Conservation (phyloP, 2,888 invertebrate species). For the Chouioia cunea region DNA sequence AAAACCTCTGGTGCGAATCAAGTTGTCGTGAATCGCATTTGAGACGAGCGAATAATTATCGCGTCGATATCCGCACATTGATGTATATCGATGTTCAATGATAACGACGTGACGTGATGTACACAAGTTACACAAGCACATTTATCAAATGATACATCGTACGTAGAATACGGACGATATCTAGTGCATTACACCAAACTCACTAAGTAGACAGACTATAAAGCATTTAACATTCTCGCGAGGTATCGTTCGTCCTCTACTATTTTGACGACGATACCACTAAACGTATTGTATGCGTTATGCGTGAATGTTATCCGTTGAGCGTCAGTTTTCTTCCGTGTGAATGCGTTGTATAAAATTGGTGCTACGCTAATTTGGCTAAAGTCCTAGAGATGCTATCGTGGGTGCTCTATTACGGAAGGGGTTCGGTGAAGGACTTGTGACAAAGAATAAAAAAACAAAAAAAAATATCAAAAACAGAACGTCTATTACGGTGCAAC, state of each 20-base stretch:
- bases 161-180: too few relatives aligned
- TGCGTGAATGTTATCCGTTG: conserved; percentile 22
- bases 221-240: conserved; percentile 64
- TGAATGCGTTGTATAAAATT: background rate
- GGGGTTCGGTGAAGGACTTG: conserved; percentile 9
- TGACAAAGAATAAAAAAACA: conserved; percentile 41
- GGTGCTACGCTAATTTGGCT: conserved; percentile 45
- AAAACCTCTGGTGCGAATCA: too few relatives aligned
- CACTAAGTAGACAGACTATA: conserved; percentile 52
- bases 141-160: too few relatives aligned
- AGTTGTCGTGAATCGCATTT: background rate
- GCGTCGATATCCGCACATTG: background rate
- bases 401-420: background rate
- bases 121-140: conserved; percentile 37
- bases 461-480: conserved; percentile 42
- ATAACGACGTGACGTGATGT: conserved; percentile 20
- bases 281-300: conserved; percentile 14
- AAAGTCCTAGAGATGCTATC: conserved; percentile 46
- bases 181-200: conserved; percentile 48
- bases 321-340: background rate
- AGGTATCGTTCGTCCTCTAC: conserved; percentile 53
- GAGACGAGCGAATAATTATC: conserved; percentile 21
- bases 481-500: conserved; percentile 45
- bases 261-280: conserved; percentile 31
- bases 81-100: background rate